phyloP scores from a whole-genome alignment of 2,888 invertebrate genomes.

The Bombylius discolor region DNA sequence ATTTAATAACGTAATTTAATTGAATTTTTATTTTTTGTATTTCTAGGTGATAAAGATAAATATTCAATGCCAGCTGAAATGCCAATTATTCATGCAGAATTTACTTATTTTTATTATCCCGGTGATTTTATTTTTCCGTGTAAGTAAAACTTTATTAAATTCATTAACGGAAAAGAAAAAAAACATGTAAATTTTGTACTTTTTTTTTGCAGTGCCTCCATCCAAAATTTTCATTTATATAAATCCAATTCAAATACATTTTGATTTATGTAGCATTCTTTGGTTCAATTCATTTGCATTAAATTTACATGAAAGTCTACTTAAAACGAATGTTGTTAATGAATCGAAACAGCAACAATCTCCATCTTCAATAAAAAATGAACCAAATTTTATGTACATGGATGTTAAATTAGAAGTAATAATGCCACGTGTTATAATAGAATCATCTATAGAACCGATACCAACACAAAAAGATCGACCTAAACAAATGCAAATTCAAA shows the following conservation, averaged over 20 bases:
- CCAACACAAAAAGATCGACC: constrained; percentile 78
- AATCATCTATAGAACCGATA: constrained; percentile 55
- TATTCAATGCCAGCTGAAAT: constrained; percentile 81
- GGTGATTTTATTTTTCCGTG: constrained; percentile 79
- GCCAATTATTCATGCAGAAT: constrained; percentile 87
- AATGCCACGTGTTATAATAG: constrained; percentile 62
- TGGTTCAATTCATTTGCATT: constrained; percentile 92
- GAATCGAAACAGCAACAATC: not conserved
- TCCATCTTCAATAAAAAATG: constrained; percentile 16
- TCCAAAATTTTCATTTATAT: constrained; percentile 84
- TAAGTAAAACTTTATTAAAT: constrained; percentile 36
- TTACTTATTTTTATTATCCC: constrained; percentile 93
- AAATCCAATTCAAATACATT: constrained; percentile 76
- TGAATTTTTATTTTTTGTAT: constrained; percentile 1
- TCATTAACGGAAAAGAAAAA: not conserved
- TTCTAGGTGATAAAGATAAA: constrained; percentile 56
- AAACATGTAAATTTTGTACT: too few relatives aligned
- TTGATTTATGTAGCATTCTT: constrained; percentile 77
- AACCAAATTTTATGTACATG: constrained; percentile 46
- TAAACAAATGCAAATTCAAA: constrained; percentile 57
- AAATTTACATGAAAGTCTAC: constrained; percentile 66
- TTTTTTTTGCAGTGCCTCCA: constrained; percentile 66
- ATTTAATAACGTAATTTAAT: too few relatives aligned
- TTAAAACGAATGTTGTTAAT: constrained; percentile 38
- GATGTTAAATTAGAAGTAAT: constrained; percentile 86